Conservation (phyloP, 2,888 invertebrate genomes). For the Calameuta idolon region DNA sequence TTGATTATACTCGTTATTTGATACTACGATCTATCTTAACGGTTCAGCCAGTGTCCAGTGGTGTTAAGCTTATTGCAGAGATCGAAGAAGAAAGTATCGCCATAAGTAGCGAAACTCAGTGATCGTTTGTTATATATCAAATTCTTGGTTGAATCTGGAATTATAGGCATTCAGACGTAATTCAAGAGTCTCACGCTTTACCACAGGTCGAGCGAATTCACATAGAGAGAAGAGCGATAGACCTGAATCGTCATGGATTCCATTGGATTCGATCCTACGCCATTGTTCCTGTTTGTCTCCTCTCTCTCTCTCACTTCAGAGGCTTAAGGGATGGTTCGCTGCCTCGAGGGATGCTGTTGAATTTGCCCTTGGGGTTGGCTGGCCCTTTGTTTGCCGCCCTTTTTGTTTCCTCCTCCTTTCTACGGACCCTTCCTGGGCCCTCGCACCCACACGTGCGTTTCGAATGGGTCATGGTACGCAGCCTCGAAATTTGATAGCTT, state of each 20-base stretch:
- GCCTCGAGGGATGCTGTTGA: conserved; percentile 1
- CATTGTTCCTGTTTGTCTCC: conserved; percentile 7
- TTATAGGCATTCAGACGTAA: background rate
- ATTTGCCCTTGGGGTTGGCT: conserved; percentile 16
- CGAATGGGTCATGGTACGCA: background rate
- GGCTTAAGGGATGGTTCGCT: conserved; percentile 10
- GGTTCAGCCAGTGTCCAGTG: background rate
- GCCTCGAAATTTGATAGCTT: conserved; percentile 4
- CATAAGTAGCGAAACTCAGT: background rate
- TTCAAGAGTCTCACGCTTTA: background rate
- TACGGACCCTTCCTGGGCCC: conserved; percentile 3
- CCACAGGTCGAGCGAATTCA: background rate
- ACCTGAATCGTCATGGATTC: background rate
- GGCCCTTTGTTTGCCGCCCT: conserved; percentile 22
- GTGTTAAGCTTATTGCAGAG: background rate
- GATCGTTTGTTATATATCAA: background rate
- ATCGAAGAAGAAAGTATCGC: background rate
- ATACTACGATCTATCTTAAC: background rate
- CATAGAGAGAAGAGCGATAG: background rate
- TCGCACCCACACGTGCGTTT: background rate
- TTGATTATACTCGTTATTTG: background rate
- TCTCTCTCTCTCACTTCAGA: conserved; percentile 4
- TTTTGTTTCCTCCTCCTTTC: conserved; percentile 5
- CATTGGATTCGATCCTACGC: background rate
- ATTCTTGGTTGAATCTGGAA: background rate